Evolutionary conservation across 2,113 vertebrate genomes (phyloP).

Genomic region (Thalassoma bifasciatum): DNA sequence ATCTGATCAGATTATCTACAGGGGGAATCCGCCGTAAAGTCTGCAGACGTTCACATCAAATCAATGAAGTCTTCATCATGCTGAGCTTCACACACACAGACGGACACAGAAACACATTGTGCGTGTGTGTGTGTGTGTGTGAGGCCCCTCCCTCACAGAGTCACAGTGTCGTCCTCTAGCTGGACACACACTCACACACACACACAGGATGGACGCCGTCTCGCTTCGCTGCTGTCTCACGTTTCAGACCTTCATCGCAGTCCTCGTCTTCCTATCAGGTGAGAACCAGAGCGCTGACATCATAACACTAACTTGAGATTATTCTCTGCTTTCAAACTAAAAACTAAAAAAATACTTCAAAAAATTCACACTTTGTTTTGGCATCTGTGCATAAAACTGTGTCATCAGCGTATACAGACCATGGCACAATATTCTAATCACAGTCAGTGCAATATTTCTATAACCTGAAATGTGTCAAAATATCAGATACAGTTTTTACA

Average conservation of each 20-base stretch:
- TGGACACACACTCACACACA: constrained; percentile 14
- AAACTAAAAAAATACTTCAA: no score
- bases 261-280: constrained; percentile 67
- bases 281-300: constrained; percentile 23
- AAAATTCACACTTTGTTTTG: no score
- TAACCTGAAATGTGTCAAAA: no score
- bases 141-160: constrained; percentile 28
- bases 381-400: no score
- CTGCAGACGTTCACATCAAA: background rate
- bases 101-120: constrained; percentile 15
- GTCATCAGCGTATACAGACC: no score
- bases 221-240: constrained; percentile 23
- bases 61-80: constrained; percentile 21
- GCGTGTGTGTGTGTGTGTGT: constrained; percentile 26
- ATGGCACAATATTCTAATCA: no score
- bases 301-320: background rate
- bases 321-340: no score
- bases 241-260: constrained; percentile 47
- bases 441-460: no score
- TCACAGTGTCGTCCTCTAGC: constrained; percentile 16
- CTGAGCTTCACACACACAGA: constrained; percentile 5
- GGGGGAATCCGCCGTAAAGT: background rate
- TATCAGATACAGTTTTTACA: no score
- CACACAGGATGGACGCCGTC: constrained; percentile 64
- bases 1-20: background rate